phyloP scores from a whole-genome alignment of 2,888 invertebrate species.

The Rhagonycha fulva region DNA sequence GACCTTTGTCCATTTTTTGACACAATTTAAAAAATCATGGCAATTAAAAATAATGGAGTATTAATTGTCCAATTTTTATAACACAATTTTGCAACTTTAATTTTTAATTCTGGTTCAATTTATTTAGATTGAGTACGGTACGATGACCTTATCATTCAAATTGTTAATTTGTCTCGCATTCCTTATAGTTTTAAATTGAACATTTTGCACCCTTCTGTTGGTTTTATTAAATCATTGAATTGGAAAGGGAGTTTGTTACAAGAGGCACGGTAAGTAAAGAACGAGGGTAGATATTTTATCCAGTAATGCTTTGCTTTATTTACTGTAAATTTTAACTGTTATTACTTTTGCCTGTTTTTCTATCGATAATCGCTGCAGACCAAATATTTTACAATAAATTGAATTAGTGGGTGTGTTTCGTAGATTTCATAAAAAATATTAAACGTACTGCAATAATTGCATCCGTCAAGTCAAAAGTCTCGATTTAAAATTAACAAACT shows the following conservation, averaged over 20 bases:
- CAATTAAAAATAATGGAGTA: neutral
- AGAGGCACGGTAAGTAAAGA: conserved; percentile 7
- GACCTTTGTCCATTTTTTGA: conserved; percentile 15
- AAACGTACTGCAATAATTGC: neutral
- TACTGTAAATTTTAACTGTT: conserved; percentile 28
- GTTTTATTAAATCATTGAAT: conserved; percentile 53
- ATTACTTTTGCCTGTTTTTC: conserved; percentile 15
- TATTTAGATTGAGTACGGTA: neutral
- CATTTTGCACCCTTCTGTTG: conserved; percentile 46
- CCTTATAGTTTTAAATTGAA: conserved; percentile 56
- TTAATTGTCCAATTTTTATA: neutral
- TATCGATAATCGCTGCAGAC: conserved; percentile 7
- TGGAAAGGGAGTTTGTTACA: conserved; percentile 38
- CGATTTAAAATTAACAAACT: neutral
- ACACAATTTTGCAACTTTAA: neutral
- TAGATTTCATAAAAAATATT: neutral
- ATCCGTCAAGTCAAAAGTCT: neutral
- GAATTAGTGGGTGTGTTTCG: neutral
- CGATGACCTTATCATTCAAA: conserved; percentile 40
- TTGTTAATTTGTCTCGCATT: conserved; percentile 56
- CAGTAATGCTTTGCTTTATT: conserved; percentile 25
- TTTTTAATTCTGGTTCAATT: neutral
- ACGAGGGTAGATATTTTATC: conserved; percentile 15
- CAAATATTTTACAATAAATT: conserved; percentile 3
- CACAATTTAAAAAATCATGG: conserved; percentile 17